Evolutionary conservation across 2,113 vertebrate genomes (phyloP).

Genomic region (Choloepus hoffmanni): DNA sequence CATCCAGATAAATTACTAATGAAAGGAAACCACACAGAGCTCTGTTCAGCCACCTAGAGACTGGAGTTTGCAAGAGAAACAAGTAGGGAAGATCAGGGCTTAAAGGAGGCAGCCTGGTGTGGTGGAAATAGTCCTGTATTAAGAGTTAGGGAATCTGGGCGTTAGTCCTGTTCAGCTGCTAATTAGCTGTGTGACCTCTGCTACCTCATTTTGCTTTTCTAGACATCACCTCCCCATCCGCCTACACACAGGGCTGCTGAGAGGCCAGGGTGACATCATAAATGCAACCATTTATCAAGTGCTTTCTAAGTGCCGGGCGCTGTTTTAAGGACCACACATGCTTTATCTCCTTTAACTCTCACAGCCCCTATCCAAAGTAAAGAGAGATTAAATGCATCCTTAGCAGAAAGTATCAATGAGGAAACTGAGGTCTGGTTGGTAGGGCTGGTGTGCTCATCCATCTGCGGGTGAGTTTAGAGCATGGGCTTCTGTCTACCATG

Average conservation of each 20-base stretch:
- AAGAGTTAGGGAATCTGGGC: background rate
- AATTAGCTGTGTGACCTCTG: conserved; percentile 68
- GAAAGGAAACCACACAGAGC: conserved; percentile 14
- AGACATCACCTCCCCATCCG: background rate
- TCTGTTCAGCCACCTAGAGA: background rate
- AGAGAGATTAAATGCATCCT: background rate
- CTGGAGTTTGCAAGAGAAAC: background rate
- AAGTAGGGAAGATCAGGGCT: background rate
- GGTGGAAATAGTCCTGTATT: background rate
- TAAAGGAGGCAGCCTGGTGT: background rate
- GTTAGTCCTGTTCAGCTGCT: background rate
- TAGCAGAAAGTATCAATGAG: background rate
- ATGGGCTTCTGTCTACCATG: background rate
- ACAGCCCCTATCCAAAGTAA: background rate
- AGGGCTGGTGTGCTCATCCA: background rate
- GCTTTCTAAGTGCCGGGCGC: conserved; percentile 31
- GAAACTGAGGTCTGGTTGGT: background rate
- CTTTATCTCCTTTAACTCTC: conserved; percentile 60
- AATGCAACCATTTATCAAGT: conserved; percentile 62
- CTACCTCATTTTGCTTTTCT: conserved; percentile 60
- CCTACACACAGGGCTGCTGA: background rate
- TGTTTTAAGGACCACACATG: background rate
- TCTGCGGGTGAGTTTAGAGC: background rate
- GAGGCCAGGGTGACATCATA: conserved; percentile 33
- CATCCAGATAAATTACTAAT: conserved; percentile 58